phyloP scores from a whole-genome alignment of 1,140 invertebrate species.

The Cydia amplana region DNA sequence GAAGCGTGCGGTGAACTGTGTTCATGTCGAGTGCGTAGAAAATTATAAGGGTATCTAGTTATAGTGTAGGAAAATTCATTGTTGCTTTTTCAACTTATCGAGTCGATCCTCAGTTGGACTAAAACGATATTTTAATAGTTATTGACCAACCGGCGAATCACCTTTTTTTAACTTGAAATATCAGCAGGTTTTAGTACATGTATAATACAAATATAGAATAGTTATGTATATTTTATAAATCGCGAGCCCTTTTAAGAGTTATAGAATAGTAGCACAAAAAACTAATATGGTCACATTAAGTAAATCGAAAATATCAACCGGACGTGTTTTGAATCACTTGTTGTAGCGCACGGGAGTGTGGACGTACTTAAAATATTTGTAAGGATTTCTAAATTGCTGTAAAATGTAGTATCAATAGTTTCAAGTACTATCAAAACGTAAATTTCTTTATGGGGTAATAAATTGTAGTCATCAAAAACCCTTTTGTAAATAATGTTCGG shows the following conservation, averaged over 20 bases:
- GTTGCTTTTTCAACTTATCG: slow-evolving; percentile 1
- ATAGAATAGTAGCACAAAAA: slow-evolving; percentile 22
- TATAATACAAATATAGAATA: slow-evolving; percentile 26
- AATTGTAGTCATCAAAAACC: neutral
- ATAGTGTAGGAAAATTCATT: slow-evolving; percentile 25
- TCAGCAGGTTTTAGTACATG: slow-evolving; percentile 14
- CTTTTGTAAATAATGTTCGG: slow-evolving; percentile 40
- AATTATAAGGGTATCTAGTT: slow-evolving; percentile 24
- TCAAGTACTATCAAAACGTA: neutral
- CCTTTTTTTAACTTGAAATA: slow-evolving; percentile 15
- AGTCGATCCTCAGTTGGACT: slow-evolving; percentile 14
- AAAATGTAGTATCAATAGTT: neutral
- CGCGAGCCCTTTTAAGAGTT: slow-evolving; percentile 10
- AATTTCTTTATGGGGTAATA: neutral
- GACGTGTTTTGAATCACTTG: slow-evolving; percentile 17
- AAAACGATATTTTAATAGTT: slow-evolving; percentile 27
- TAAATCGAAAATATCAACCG: slow-evolving; percentile 7
- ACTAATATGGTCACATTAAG: slow-evolving; percentile 6
- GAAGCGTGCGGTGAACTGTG: slow-evolving; percentile 19
- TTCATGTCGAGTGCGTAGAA: slow-evolving; percentile 18
- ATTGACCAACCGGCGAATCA: slow-evolving; percentile 16
- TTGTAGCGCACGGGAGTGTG: slow-evolving; percentile 18
- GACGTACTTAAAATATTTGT: slow-evolving; percentile 24
- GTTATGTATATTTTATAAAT: slow-evolving; percentile 21
- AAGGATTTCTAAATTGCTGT: slow-evolving; percentile 6